phyloP scores from a whole-genome alignment of 2,888 invertebrate genomes.

The Ichneumoninae sp. region DNA sequence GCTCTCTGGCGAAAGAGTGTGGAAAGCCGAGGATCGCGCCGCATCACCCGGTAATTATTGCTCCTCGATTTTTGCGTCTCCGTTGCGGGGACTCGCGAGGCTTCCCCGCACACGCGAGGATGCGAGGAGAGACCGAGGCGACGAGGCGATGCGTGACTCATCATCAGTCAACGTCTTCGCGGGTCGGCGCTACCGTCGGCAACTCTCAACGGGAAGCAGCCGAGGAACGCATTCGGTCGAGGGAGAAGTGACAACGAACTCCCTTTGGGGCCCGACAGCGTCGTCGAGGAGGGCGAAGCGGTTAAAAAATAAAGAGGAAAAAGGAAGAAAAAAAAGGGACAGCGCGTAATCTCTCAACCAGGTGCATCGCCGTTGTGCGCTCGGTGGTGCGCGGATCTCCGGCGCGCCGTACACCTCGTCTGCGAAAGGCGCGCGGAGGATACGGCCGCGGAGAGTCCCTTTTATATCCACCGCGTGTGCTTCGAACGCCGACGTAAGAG shows the following conservation, averaged over 20 bases:
- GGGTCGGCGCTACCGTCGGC: constrained; percentile 8
- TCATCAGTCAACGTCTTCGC: constrained; percentile 59
- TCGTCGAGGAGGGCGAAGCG: background rate
- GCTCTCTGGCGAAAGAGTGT: background rate
- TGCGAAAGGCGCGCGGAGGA: constrained; percentile 49
- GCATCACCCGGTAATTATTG: constrained; percentile 51
- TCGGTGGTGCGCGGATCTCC: constrained; percentile 13
- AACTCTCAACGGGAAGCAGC: constrained; percentile 21
- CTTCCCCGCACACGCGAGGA: constrained; percentile 19
- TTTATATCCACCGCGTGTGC: constrained; percentile 46
- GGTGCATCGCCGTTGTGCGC: background rate
- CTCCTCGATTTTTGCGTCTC: constrained; percentile 51
- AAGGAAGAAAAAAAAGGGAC: background rate
- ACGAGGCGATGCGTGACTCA: constrained; percentile 57
- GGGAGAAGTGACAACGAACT: constrained; percentile 37
- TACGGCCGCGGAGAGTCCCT: constrained; percentile 11
- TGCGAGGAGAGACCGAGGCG: constrained; percentile 5
- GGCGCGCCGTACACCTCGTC: constrained; percentile 36
- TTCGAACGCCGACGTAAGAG: constrained; percentile 6
- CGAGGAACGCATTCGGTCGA: constrained; percentile 20
- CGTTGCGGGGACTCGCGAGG: background rate
- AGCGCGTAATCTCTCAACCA: background rate
- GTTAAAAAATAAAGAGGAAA: background rate
- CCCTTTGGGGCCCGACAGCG: background rate
- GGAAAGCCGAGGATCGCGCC: constrained; percentile 30